phyloP scores from a whole-genome alignment of 2,888 invertebrate species.

The Phalera bucephala region DNA sequence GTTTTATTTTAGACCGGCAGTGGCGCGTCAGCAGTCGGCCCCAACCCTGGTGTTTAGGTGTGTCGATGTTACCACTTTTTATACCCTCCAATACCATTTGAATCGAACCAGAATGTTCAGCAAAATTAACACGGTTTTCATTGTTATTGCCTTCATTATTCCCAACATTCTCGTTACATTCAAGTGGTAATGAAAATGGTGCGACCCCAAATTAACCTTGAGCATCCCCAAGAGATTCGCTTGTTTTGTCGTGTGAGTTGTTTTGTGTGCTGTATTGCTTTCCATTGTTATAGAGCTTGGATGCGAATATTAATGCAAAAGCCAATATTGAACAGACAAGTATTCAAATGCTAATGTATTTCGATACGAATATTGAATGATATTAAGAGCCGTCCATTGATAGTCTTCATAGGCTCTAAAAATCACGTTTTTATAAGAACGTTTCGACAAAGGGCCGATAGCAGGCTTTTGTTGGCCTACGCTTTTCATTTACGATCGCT shows the following conservation, averaged over 20 bases:
- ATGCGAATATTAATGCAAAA: neutral
- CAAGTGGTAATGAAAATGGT: conserved; percentile 62
- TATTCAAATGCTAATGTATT: conserved; percentile 1
- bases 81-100: conserved; percentile 60
- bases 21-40: conserved; percentile 83
- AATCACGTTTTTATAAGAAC: neutral
- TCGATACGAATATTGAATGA: neutral
- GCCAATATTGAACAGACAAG: neutral
- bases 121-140: neutral
- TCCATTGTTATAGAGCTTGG: conserved; percentile 47
- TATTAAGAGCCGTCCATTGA: neutral
- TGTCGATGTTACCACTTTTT: conserved; percentile 79
- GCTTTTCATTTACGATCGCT: neutral
- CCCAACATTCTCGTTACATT: conserved; percentile 36
- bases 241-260: conserved; percentile 52
- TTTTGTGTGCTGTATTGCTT: conserved; percentile 59
- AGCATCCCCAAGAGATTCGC: conserved; percentile 52
- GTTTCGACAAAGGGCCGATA: neutral
- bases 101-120: conserved; percentile 35
- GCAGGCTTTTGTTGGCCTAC: conserved; percentile 1
- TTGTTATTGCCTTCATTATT: conserved; percentile 2
- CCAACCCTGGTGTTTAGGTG: conserved; percentile 84
- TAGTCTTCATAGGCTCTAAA: neutral
- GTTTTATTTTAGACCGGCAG: conserved; percentile 83
- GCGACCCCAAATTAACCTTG: conserved; percentile 44